phyloP scores from a whole-genome alignment of 37 sponge, comb jelly and placozoan species.

The Tethya wilhelma region DNA sequence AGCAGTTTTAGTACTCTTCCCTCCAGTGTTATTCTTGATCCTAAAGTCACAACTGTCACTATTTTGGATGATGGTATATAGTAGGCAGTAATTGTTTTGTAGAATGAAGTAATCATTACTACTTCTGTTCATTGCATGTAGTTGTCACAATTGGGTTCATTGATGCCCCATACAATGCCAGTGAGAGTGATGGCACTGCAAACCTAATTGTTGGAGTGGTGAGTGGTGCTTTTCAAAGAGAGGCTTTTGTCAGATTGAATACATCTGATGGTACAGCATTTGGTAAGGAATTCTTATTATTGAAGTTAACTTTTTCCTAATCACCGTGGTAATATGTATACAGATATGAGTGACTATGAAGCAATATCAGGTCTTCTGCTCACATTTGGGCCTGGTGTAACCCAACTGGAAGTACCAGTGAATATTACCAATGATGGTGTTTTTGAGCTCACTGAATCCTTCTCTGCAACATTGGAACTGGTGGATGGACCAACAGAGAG shows the following conservation, averaged over 20 bases:
- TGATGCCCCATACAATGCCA: background rate
- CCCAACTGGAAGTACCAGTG: background rate
- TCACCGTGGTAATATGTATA: too few relatives aligned
- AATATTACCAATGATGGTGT: background rate
- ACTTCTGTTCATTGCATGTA: background rate
- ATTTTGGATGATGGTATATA: background rate
- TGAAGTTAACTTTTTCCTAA: too few relatives aligned
- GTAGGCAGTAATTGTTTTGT: background rate
- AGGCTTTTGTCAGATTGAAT: too few relatives aligned
- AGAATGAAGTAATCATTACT: background rate
- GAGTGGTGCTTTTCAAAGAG: too few relatives aligned
- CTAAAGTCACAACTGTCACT: background rate
- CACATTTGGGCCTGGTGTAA: too few relatives aligned
- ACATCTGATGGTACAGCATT: too few relatives aligned
- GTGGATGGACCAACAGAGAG: too few relatives aligned
- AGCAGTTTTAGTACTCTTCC: too few relatives aligned
- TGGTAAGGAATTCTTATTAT: too few relatives aligned
- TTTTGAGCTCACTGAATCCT: too few relatives aligned
- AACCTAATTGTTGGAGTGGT: too few relatives aligned
- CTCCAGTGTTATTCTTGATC: background rate
- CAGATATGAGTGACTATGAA: background rate
- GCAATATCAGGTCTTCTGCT: background rate
- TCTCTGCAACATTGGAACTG: background rate
- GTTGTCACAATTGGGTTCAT: constrained; percentile 14
- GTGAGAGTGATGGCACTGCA: background rate